Evolutionary conservation across 1,140 invertebrate genomes (phyloP).

Genomic region (Drosophila takahashii): DNA sequence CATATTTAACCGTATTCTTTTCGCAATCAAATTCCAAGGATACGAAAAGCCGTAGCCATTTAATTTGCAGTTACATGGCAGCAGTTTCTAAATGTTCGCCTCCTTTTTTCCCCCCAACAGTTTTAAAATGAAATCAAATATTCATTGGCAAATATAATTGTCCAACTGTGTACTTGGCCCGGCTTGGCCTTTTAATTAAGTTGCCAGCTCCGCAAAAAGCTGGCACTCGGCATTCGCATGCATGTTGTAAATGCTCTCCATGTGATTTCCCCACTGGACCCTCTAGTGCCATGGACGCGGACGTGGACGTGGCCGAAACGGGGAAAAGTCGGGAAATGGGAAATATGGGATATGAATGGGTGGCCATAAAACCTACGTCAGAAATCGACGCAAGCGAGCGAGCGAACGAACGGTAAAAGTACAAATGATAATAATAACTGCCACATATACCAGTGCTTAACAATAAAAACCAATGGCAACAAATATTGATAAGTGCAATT

Average conservation of each 20-base stretch:
- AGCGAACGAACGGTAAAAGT: slow-evolving; percentile 29
- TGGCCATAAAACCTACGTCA: slow-evolving; percentile 40
- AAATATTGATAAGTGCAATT: slow-evolving; percentile 48
- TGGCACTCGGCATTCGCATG: slow-evolving; percentile 31
- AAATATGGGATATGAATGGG: slow-evolving; percentile 9
- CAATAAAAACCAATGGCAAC: slow-evolving; percentile 39
- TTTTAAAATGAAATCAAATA: slow-evolving; percentile 53
- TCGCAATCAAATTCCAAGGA: neutral
- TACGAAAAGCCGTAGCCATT: neutral
- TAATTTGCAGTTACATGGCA: neutral
- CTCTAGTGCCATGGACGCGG: slow-evolving; percentile 1
- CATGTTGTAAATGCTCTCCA: slow-evolving; percentile 33
- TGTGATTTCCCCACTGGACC: slow-evolving; percentile 35
- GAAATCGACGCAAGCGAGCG: slow-evolving; percentile 12
- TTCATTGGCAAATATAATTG: slow-evolving; percentile 59
- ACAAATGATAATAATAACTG: slow-evolving; percentile 57
- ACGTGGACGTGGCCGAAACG: neutral
- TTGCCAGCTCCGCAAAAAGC: slow-evolving; percentile 46
- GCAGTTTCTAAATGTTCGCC: neutral
- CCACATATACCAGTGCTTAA: slow-evolving; percentile 3
- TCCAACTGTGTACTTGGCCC: slow-evolving; percentile 17
- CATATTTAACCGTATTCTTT: neutral
- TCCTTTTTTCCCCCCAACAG: neutral
- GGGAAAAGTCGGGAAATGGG: neutral
- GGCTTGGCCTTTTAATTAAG: slow-evolving; percentile 51